phyloP scores from a whole-genome alignment of 2,888 invertebrate genomes.

The Parasteatoda lunata region DNA sequence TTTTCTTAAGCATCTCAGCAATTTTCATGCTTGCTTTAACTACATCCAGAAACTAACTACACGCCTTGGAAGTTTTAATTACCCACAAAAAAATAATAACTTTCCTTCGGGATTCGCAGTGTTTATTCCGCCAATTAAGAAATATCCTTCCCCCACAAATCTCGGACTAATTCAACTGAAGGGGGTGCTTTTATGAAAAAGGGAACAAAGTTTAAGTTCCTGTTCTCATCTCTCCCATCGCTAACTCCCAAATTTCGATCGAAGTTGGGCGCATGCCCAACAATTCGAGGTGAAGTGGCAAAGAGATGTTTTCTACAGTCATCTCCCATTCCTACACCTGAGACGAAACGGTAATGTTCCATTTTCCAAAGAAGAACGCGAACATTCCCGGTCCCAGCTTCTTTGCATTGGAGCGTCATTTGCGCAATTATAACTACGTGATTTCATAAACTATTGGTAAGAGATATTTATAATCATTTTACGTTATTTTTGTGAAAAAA shows the following conservation, averaged over 20 bases:
- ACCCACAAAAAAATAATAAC: too few species aligned
- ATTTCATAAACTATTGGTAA: neutral
- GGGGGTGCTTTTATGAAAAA: neutral
- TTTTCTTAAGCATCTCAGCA: too few species aligned
- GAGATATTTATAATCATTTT: neutral
- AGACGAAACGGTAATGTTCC: neutral
- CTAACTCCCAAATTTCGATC: neutral
- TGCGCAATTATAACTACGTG: too few species aligned
- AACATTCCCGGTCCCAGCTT: neutral
- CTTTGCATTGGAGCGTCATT: neutral
- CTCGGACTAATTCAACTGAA: neutral
- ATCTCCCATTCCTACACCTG: neutral
- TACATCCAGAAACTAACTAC: too few species aligned
- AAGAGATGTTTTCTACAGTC: neutral
- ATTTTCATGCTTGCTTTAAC: too few species aligned
- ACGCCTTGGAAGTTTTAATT: too few species aligned
- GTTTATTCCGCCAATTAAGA: neutral
- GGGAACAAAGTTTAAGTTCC: constrained; percentile 2
- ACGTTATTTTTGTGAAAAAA: too few species aligned
- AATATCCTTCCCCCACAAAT: neutral
- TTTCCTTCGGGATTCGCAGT: neutral
- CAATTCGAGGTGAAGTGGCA: neutral
- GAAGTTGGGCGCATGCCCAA: neutral
- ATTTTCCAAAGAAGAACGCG: neutral
- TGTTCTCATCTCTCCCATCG: neutral